A percentile compares a stretch with the other conserved stretches of the same genome.
Conservation (phyloP, 1,140 invertebrate species). For the Manduca sexta region DNA sequence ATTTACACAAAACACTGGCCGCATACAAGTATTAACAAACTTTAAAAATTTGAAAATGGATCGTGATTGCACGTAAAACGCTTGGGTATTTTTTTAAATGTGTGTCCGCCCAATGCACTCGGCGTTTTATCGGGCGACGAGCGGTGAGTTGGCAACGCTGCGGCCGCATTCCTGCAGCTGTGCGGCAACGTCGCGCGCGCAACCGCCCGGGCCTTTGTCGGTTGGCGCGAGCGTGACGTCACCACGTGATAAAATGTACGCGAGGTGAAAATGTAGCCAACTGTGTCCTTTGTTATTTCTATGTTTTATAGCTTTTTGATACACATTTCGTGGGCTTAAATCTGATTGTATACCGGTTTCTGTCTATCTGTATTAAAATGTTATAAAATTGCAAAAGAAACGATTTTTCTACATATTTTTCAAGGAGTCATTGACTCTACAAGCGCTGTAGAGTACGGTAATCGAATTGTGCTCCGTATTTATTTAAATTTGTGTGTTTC, state of each 20-base stretch:
- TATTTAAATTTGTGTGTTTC: too few relatives aligned
- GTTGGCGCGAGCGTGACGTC: constrained; percentile 33
- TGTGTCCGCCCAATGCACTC: constrained; percentile 54
- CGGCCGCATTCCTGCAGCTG: constrained; percentile 57
- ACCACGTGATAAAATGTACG: constrained; percentile 39
- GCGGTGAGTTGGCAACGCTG: constrained; percentile 51
- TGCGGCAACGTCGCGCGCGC: constrained; percentile 53
- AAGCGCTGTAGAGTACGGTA: too few relatives aligned
- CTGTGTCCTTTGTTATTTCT: background rate
- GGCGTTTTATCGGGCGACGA: constrained; percentile 47
- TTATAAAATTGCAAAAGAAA: too few relatives aligned
- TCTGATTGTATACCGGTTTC: too few relatives aligned
- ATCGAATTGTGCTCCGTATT: too few relatives aligned
- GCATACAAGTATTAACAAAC: background rate
- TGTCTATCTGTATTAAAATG: too few relatives aligned
- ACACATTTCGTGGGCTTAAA: too few relatives aligned
- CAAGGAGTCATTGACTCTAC: too few relatives aligned
- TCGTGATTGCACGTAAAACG: constrained; percentile 25
- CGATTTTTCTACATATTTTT: too few relatives aligned
- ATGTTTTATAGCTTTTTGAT: background rate
- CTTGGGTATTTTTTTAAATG: constrained; percentile 13
- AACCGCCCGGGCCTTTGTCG: constrained; percentile 45
- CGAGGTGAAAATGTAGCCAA: constrained; percentile 36
- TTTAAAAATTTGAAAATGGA: constrained; percentile 1
- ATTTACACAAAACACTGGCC: background rate